phyloP scores from a whole-genome alignment of 2,888 invertebrate species.

The Ashinkailepas kermadecensis region DNA sequence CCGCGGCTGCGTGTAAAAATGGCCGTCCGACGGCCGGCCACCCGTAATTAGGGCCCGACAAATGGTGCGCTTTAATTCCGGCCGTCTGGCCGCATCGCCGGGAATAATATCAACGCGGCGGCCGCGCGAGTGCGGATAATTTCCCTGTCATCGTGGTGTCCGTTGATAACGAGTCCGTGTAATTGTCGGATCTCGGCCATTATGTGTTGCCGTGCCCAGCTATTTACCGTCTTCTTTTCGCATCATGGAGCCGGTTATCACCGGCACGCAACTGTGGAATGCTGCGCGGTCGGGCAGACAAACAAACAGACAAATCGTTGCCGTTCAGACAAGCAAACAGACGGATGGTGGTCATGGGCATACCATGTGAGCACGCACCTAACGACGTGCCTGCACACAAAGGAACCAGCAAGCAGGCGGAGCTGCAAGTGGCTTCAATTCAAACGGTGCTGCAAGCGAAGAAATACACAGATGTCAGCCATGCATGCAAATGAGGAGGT shows the following conservation, averaged over 20 bases:
- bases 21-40: background rate
- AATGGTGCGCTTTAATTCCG: slow-evolving; percentile 9
- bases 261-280: background rate
- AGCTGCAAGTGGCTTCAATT: too few relatives aligned
- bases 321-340: too few relatives aligned
- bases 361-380: too few relatives aligned
- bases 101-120: background rate
- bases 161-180: background rate
- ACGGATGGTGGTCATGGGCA: too few relatives aligned
- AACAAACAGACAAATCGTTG: background rate
- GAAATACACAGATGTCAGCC: too few relatives aligned
- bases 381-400: too few relatives aligned
- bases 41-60: background rate
- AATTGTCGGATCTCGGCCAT: slow-evolving; percentile 15
- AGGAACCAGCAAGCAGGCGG: too few relatives aligned
- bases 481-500: too few relatives aligned
- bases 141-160: slow-evolving; percentile 4
- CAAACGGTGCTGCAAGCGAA: too few relatives aligned
- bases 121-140: background rate
- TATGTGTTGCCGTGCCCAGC: slow-evolving; percentile 9
- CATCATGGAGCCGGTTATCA: background rate
- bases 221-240: slow-evolving; percentile 12
- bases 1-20: slow-evolving; percentile 7
- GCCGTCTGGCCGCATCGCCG: background rate
- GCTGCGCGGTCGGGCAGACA: background rate